Conservation (phyloP, 23 tunicate species). For the Clavelina lepadiformis region DNA sequence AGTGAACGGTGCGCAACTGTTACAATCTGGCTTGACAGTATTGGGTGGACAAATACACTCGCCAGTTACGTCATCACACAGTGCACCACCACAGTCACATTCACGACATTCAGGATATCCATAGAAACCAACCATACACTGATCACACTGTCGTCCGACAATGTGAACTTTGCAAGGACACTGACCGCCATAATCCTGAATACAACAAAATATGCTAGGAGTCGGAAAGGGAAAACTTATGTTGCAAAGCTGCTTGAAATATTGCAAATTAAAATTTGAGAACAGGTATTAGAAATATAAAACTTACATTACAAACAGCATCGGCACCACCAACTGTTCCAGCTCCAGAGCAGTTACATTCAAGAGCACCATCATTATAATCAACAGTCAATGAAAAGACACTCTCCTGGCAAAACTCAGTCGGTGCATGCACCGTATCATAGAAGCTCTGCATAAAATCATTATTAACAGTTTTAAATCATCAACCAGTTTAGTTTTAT, state of each 20-base stretch:
- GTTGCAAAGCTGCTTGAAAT: not conserved
- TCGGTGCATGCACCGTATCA: constrained; percentile 31
- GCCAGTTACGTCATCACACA: constrained; percentile 85
- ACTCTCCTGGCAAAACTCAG: constrained; percentile 63
- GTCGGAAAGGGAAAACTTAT: not conserved
- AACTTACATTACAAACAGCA: constrained; percentile 58
- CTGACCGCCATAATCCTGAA: constrained; percentile 90
- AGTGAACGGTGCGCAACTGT: constrained; percentile 61
- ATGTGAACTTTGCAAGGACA: constrained; percentile 87
- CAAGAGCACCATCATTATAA: constrained; percentile 70
- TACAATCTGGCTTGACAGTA: constrained; percentile 69
- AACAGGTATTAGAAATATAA: not conserved
- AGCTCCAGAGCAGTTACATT: constrained; percentile 90
- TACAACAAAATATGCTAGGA: constrained; percentile 1
- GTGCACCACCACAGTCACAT: constrained; percentile 80
- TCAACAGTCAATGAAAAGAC: constrained; percentile 66
- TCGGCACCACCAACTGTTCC: constrained; percentile 92
- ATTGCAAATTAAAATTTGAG: not conserved
- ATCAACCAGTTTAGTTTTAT: not conserved
- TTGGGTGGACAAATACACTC: constrained; percentile 95
- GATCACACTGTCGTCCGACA: constrained; percentile 84
- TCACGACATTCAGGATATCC: constrained; percentile 77
- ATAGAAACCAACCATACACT: constrained; percentile 69
- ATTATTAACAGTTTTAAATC: no score
- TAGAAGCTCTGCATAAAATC: constrained; percentile 30